Base-by-base conservation (phyloP, 2,797 vertebrate species). In the Antennarius maculatus region DNA sequence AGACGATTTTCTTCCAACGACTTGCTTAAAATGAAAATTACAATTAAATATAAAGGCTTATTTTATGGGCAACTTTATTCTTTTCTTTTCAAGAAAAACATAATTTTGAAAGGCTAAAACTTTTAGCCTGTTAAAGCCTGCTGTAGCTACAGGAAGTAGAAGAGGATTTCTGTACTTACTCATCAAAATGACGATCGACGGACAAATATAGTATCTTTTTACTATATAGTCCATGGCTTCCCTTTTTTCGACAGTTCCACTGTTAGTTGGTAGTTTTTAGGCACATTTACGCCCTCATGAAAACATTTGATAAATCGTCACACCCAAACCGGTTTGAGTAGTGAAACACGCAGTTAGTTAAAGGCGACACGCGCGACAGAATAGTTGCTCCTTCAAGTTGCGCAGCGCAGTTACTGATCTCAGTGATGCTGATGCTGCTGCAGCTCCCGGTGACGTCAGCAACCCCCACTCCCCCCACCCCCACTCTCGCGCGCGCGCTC, bases 381-480 rank as follows among this genome's bases (percentile, higher is more conserved):
- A 50, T 55, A 78, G 71, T 70, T 78, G 69, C 74, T 77, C 66
- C 80, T 69, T 69, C 71, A 84, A 84, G 80, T 86, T 84, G 86
- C 81, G 82, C 82, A 81, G 82, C 82, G 80, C 82, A 79, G 74
- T 76, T 86, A 81, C 76, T 90, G 88, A 86, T 76, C 72, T 65
- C 49, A 27, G 67, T 86, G 88, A 87, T 92, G 93, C 89, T 93
- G 92, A 88, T 92, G 92, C 83, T 91, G 91, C 83, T 89, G 90
- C 90, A 83, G 87, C 83, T 79, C 64, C 66, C 70, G 59, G 68
- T 88, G 88, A 89, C 87, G 79, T 83, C 87, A 85, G 83, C 87
- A 83, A 3, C 14, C 62, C 45, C 47, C 15, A 18, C 17, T 46
- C 34, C 18, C 57, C 3, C 65, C n/a, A 9, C 7, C 17, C 47